phyloP scores from a whole-genome alignment of 2,888 invertebrate genomes.

The Drosophila mimica region DNA sequence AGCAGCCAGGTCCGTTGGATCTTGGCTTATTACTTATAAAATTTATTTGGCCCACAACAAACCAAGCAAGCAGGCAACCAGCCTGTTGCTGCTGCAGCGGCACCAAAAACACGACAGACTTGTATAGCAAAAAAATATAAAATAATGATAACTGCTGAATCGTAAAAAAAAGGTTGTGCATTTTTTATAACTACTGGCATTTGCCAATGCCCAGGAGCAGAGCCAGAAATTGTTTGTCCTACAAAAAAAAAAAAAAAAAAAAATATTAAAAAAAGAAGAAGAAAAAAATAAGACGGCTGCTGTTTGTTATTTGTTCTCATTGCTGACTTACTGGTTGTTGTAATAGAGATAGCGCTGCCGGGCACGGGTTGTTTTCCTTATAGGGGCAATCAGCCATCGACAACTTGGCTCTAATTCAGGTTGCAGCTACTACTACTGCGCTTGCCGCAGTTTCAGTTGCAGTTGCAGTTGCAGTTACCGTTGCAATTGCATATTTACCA shows the following conservation, averaged over 20 bases:
- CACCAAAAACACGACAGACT: constrained; percentile 68
- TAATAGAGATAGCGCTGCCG: constrained; percentile 75
- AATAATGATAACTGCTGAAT: constrained; percentile 76
- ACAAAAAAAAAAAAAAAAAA: constrained; percentile 42
- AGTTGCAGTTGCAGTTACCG: constrained; percentile 68
- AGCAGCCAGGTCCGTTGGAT: constrained; percentile 56
- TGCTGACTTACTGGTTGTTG: constrained; percentile 55
- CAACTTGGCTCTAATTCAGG: constrained; percentile 70
- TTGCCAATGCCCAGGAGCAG: constrained; percentile 49
- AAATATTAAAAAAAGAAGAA: not conserved
- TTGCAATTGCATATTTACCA: constrained; percentile 74
- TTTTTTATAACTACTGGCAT: constrained; percentile 55
- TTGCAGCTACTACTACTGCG: constrained; percentile 40
- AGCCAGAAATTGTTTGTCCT: constrained; percentile 68
- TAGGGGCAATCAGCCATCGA: constrained; percentile 81
- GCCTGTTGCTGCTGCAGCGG: not conserved
- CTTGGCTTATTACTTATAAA: constrained; percentile 77
- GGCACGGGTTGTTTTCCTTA: constrained; percentile 70
- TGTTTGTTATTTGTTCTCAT: constrained; percentile 60
- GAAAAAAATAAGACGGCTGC: constrained; percentile 23
- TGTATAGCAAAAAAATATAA: constrained; percentile 59
- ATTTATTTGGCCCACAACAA: constrained; percentile 77
- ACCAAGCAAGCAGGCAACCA: constrained; percentile 21
- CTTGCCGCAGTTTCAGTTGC: constrained; percentile 55
- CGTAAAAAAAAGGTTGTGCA: constrained; percentile 60